Evolutionary conservation across 2,113 vertebrate species (phyloP), one percentile per base, ranked within the genome.

Genomic region (Rafetus swinhoei): DNA sequence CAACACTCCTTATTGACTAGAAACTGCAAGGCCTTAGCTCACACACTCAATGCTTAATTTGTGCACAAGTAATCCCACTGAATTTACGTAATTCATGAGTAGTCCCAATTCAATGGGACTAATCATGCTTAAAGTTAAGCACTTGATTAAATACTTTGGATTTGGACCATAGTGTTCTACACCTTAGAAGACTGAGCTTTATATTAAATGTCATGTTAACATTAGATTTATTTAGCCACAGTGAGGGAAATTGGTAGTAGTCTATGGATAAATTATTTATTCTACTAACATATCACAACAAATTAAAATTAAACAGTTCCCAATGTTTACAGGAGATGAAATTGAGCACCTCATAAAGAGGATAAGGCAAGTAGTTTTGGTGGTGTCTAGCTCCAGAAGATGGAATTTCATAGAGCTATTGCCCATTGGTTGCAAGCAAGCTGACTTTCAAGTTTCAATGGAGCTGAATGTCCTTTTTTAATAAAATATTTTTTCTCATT

Each of bases 131-230:
- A 27, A 56, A 3, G 8, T n/a, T 24, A 35, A 59, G 3, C 1
- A 7, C 14, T 57, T 62, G 45, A 60, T 59, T 39, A 79, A 79
- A 55, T 32, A n/a, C n/a, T 45, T 21, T 35, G 76, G 52, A 19
- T 0, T 45, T 0, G 24, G 2, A 57, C 59, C 5, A 0, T 21
- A 74, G 22, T 32, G n/a, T 4, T 8, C 2, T 52, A 65, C 0
- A 1, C 5, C 12, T 3, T 18, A 18, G 22, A 27, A 8, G 69
- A 21, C 29, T 74, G 69, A 72, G 29, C 35, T 79, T 0, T 1
- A 7, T 7, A 14, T 81, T 65, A 29, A 1, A 1, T 85, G 50
- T 3, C 53, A 45, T 0, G 9, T 55, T 2, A 59, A 14, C 7
- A 4, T 29, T n/a, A 1, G 2, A 77, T 29, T 18, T 0, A 0